A percentile compares a stretch with the other conserved stretches of the same genome.
Evolutionary conservation across 2,888 invertebrate genomes (phyloP).

Genomic region (Chrysotoxum bicinctum): DNA sequence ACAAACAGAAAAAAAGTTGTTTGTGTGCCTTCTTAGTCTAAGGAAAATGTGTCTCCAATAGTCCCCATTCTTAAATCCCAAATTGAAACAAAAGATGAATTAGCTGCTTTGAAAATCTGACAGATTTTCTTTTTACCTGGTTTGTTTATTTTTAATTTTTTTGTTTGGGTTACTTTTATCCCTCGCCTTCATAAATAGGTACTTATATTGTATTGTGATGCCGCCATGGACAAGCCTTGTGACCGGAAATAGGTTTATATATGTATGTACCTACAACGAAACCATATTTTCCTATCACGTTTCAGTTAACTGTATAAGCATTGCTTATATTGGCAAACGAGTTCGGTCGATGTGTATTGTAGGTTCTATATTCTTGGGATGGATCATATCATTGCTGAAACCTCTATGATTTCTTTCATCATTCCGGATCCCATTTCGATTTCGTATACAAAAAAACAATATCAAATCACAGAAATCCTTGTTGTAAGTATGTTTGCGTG

Average conservation of each 20-base stretch:
- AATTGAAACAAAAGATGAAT: conserved; percentile 63
- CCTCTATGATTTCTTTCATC: conserved; percentile 7
- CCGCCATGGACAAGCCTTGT: neutral
- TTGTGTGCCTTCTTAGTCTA: neutral
- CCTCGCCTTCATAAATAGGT: neutral
- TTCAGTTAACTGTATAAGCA: conserved; percentile 17
- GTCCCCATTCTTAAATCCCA: neutral
- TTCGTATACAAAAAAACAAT: conserved; percentile 8
- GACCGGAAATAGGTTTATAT: neutral
- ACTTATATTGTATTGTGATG: neutral
- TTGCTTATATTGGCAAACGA: conserved; percentile 25
- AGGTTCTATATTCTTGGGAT: neutral
- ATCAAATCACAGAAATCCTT: conserved; percentile 26
- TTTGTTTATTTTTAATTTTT: neutral
- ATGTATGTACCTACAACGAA: neutral
- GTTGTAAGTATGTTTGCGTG: neutral
- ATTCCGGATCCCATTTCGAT: neutral
- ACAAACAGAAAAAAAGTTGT: neutral
- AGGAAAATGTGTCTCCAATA: neutral
- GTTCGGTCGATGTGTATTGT: neutral
- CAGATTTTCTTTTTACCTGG: conserved; percentile 17
- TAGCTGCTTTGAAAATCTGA: conserved; percentile 50
- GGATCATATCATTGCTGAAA: conserved; percentile 1
- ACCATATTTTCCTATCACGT: conserved; percentile 37
- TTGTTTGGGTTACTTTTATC: neutral